Evolutionary conservation across 2,113 vertebrate species (phyloP).

Genomic region (Dasyprocta punctata): DNA sequence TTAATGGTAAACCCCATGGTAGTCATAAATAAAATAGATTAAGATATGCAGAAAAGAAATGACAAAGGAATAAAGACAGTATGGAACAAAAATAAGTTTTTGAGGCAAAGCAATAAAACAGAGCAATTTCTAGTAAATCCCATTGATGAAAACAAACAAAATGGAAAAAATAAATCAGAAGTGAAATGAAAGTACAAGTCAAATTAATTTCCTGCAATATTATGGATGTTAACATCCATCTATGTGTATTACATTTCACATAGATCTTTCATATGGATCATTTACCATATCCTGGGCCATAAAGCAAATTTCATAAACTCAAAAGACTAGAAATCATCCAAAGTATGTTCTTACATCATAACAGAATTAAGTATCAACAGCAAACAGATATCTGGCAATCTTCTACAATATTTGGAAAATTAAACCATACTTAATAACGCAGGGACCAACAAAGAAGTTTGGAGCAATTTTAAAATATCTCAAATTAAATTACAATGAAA

Average conservation of each 20-base stretch:
- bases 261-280: not conserved
- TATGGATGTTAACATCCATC: too few species aligned
- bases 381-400: not conserved
- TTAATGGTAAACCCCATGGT: not conserved
- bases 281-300: not conserved
- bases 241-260: too few species aligned
- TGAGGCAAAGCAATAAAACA: not conserved
- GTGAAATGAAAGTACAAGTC: not conserved
- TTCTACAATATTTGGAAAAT: constrained; percentile 10
- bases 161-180: not conserved
- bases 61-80: not conserved
- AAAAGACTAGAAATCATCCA: not conserved
- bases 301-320: not conserved
- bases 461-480: not conserved
- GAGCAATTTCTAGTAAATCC: not conserved
- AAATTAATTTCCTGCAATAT: not conserved
- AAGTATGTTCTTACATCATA: not conserved
- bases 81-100: not conserved
- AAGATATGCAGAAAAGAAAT: not conserved
- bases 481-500: not conserved
- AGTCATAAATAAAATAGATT: not conserved
- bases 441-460: not conserved
- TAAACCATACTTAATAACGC: not conserved
- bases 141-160: not conserved
- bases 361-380: not conserved